Percentiles rank a stretch among this genome's conserved stretches.
phyloP scores from a whole-genome alignment of 2,797 vertebrate genomes.

The Molossus alvarezi region DNA sequence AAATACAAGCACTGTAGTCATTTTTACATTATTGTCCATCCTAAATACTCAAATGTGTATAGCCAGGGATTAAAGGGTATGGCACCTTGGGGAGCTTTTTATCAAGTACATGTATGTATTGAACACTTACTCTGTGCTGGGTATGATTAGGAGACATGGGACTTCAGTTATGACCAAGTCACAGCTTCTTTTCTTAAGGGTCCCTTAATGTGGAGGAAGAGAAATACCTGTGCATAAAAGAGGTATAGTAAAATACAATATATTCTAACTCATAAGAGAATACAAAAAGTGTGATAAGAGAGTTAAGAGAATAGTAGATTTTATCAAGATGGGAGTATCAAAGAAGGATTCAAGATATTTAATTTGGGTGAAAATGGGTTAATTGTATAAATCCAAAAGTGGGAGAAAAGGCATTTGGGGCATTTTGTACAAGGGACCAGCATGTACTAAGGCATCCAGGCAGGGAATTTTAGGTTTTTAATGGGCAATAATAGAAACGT shows the following conservation, averaged over 20 bases:
- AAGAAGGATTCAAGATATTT: neutral
- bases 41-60: neutral
- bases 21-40: neutral
- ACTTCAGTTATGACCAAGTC: neutral
- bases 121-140: neutral
- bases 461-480: neutral
- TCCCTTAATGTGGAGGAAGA: neutral
- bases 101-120: rapidly evolving
- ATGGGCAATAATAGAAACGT: neutral
- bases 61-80: neutral
- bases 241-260: neutral
- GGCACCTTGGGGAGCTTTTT: neutral
- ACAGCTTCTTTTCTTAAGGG: neutral
- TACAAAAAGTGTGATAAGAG: neutral
- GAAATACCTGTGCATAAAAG: neutral
- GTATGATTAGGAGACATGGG: neutral
- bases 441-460: neutral
- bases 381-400: neutral
- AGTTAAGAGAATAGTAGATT: neutral
- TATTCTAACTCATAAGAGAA: neutral
- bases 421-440: neutral
- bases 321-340: neutral
- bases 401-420: neutral
- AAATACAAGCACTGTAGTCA: neutral
- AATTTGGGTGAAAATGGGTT: neutral